Base-by-base conservation (phyloP, 2,888 invertebrate species). In the Melolontha melolontha region DNA sequence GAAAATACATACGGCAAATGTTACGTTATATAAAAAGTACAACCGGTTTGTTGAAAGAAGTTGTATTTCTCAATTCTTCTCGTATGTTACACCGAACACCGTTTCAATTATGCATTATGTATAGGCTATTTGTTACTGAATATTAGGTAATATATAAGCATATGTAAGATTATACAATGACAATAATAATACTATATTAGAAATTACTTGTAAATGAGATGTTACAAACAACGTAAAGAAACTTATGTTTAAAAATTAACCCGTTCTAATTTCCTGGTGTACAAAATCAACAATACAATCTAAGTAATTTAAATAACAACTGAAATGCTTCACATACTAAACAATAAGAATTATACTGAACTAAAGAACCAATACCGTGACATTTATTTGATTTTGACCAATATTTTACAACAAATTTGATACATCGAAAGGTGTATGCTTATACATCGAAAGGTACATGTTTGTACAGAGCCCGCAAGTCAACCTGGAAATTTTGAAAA, bases 11-110 rank as follows among this genome's bases (percentile, higher is more conserved):
- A 40, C 22, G 10, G 57, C 12, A 55, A 52, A 55, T 34, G 22
- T 59, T 59, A 59, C 44, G 22, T 44, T 47, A 62, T 16, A 47
- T 34, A 47, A 62, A 34, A 62, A 34, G 11, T 17, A 10, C 49
- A 17, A 49, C 17, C 2, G 49, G 22, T 17, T 17, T 34, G 10
- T 34, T 10, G 34, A 10, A 44, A 27, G 17, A 34, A 27, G 16
- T 16, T 16, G 10, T 16, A 62, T 62, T 59, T 44, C 44, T 14
- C 22, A 47, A 29, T 8, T 7, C 59, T 1, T 47, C 5, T 12
- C 34, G 29, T 34, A 59, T 10, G 27, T 29, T 44, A 17, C 8
- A 44, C 10, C 34, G 10, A 34, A 34, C 34, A 8, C 10, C 7
- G 10, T 34, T 34, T 34, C 34, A 34, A 34, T 5, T 34, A 34